phyloP scores from a whole-genome alignment of 2,113 vertebrate species.

The Riparia riparia region DNA sequence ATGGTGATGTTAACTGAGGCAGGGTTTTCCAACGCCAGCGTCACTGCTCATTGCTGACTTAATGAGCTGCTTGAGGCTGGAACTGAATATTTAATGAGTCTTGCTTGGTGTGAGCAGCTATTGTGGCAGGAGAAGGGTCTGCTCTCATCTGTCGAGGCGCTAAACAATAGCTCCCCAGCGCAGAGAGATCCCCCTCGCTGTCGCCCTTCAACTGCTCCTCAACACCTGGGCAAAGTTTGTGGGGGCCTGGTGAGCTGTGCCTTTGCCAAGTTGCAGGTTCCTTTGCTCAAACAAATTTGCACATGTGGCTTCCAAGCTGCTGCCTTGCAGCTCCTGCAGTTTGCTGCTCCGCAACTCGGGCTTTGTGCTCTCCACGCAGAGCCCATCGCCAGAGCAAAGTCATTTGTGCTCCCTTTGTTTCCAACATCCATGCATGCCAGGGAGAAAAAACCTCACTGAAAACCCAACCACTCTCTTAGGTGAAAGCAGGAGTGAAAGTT shows the following conservation, averaged over 20 bases:
- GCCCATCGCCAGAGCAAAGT: not conserved
- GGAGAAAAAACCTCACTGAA: not conserved
- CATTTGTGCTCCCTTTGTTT: slow-evolving; percentile 8
- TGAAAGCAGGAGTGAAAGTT: not conserved
- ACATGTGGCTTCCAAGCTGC: not conserved
- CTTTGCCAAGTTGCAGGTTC: not conserved
- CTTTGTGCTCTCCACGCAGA: not conserved
- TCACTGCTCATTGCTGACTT: slow-evolving; percentile 81
- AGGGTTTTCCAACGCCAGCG: slow-evolving; percentile 75
- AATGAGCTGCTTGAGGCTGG: slow-evolving; percentile 85
- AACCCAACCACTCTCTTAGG: not conserved
- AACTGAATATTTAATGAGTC: slow-evolving; percentile 87
- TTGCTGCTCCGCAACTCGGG: not conserved
- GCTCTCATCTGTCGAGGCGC: slow-evolving; percentile 71
- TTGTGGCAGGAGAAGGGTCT: slow-evolving; percentile 81
- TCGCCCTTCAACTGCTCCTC: slow-evolving; percentile 34
- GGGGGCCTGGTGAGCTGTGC: not conserved
- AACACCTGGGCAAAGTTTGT: slow-evolving; percentile 53
- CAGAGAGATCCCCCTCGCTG: slow-evolving; percentile 22
- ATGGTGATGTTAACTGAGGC: slow-evolving; percentile 76
- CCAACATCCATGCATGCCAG: not conserved
- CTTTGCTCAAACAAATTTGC: not conserved
- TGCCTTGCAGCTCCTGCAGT: not conserved
- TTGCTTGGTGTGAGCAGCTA: slow-evolving; percentile 77
- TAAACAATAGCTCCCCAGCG: slow-evolving; percentile 62